Percentiles rank a stretch among this genome's conserved stretches.
phyloP scores from a whole-genome alignment of 30 jellyfish, hydroid and myxozoan species.

The Chrysaora quinquecirrha region DNA sequence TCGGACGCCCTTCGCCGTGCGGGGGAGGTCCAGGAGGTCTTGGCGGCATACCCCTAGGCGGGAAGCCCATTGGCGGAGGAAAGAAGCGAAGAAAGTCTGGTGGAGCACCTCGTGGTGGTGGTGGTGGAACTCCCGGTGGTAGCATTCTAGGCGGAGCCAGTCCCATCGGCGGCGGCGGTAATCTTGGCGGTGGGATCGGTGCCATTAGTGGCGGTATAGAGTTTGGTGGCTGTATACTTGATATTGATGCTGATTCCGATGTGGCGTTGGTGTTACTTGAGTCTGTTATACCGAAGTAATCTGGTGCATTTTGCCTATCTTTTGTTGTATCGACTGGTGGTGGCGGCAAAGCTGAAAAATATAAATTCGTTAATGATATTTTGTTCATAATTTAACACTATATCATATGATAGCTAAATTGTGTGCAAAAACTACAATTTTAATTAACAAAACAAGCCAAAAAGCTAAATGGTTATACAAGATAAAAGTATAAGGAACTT shows the following conservation, averaged over 20 bases:
- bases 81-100: too few relatives aligned
- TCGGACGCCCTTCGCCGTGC: constrained; percentile 60
- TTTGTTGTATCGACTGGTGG: constrained; percentile 38
- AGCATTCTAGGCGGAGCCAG: constrained; percentile 42
- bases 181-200: background rate
- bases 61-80: constrained; percentile 70
- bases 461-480: too few relatives aligned
- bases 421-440: too few relatives aligned
- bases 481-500: too few relatives aligned
- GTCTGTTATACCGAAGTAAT: background rate
- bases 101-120: constrained; percentile 56
- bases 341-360: constrained; percentile 74
- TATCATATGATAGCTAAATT: too few relatives aligned
- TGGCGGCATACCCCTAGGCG: constrained; percentile 47
- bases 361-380: too few relatives aligned
- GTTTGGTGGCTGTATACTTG: background rate
- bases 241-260: background rate
- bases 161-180: constrained; percentile 40
- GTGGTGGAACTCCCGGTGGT: constrained; percentile 54
- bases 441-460: too few relatives aligned
- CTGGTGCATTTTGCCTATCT: constrained; percentile 31
- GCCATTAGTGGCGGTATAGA: too few relatives aligned
- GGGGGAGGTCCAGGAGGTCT: constrained; percentile 65
- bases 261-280: too few relatives aligned
- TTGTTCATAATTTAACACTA: too few relatives aligned